A percentile compares a stretch with the other conserved stretches of the same genome.
Evolutionary conservation across 2,888 invertebrate genomes (phyloP).

Genomic region (Empis stercorea): DNA sequence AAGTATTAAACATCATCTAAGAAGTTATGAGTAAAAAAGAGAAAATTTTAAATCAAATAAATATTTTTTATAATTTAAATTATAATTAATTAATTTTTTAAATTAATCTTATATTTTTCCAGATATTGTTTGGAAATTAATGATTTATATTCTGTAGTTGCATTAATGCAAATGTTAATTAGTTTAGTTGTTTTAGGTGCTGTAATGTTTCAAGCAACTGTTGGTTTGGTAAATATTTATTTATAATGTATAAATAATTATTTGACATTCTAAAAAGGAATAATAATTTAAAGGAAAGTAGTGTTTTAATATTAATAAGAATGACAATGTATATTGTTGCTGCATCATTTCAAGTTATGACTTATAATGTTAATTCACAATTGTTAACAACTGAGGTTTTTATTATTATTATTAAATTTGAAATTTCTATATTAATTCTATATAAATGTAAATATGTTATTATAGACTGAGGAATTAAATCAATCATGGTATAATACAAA

Average conservation of each 20-base stretch:
- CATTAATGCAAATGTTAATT: constrained; percentile 23
- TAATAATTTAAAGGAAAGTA: constrained; percentile 15
- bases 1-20: constrained; percentile 23
- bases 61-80: neutral
- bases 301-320: constrained; percentile 16
- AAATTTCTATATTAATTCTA: neutral
- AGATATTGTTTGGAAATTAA: constrained; percentile 22
- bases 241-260: constrained; percentile 3
- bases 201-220: constrained; percentile 21
- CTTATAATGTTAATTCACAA: constrained; percentile 28
- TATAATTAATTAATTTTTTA: too few species aligned
- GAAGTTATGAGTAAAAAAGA: constrained; percentile 18
- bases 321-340: constrained; percentile 26
- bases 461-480: too few species aligned
- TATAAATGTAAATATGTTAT: too few species aligned
- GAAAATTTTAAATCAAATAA: neutral
- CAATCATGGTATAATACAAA: constrained; percentile 20
- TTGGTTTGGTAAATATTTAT: constrained; percentile 19
- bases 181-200: constrained; percentile 23
- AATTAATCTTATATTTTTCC: neutral
- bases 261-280: constrained; percentile 1
- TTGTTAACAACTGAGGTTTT: constrained; percentile 17
- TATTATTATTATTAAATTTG: too few species aligned
- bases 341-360: constrained; percentile 21
- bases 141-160: constrained; percentile 21